Evolutionary conservation across 1,140 invertebrate genomes (phyloP).

Genomic region (Zaprionus africanus): DNA sequence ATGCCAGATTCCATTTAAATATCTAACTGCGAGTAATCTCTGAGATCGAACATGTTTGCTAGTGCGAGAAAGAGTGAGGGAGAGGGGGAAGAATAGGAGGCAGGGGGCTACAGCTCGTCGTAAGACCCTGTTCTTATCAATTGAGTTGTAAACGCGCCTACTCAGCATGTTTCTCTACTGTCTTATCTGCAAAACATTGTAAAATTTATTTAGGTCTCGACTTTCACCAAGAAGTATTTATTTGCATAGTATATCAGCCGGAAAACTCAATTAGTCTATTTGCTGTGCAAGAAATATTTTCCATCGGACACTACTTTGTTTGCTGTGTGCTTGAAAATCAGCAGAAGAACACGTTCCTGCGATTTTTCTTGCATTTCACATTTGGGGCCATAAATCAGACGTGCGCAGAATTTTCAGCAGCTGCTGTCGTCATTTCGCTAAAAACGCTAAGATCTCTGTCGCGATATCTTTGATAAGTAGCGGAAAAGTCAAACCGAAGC

Average conservation of each 20-base stretch:
- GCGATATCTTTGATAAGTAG: constrained; percentile 19
- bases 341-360: constrained; percentile 28
- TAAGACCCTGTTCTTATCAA: not conserved
- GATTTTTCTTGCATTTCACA: constrained; percentile 25
- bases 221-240: not conserved
- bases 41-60: not conserved
- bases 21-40: not conserved
- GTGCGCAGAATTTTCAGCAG: constrained; percentile 40
- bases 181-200: not conserved
- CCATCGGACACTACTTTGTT: not conserved
- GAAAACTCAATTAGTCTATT: constrained; percentile 11
- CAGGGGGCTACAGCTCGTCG: not conserved
- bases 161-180: not conserved
- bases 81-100: accelerated
- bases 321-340: constrained; percentile 12
- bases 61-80: not conserved
- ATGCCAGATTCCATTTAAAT: not conserved
- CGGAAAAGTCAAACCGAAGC: constrained; percentile 35
- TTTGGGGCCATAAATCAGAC: constrained; percentile 40
- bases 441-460: not conserved
- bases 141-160: not conserved
- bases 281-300: constrained; percentile 6
- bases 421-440: constrained; percentile 62
- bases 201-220: not conserved
- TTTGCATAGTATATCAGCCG: not conserved